Evolutionary conservation across 2,113 vertebrate species (phyloP).

Genomic region (Silurus meridionalis): DNA sequence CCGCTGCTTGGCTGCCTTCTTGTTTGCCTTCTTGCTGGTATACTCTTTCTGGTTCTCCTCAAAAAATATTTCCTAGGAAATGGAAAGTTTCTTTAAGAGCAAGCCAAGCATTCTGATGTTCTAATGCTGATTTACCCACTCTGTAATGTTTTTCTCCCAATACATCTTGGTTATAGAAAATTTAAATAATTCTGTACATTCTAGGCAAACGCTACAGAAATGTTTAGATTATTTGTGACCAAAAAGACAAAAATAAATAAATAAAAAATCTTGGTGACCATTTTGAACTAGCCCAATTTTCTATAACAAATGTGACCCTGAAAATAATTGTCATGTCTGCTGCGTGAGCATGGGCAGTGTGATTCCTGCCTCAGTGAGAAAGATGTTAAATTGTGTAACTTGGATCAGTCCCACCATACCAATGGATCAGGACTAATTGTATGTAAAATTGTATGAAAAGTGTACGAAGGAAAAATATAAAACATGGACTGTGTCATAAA

Average conservation of each 20-base stretch:
- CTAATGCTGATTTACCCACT: background rate
- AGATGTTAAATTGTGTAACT: no score
- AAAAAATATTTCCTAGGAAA: constrained; percentile 82
- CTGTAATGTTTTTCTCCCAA: background rate
- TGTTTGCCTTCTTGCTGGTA: constrained; percentile 89
- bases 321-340: background rate
- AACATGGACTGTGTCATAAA: background rate
- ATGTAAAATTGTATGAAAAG: background rate
- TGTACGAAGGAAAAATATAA: background rate
- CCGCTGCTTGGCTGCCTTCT: constrained; percentile 91
- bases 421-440: background rate
- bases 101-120: background rate
- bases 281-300: background rate
- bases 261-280: background rate
- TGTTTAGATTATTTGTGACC: background rate
- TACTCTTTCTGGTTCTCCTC: constrained; percentile 85
- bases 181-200: background rate
- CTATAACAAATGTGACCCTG: background rate
- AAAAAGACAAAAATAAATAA: background rate
- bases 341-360: background rate
- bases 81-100: background rate
- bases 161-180: background rate
- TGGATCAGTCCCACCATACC: background rate
- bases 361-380: background rate
- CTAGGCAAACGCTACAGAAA: background rate